Evolutionary conservation across 2,113 vertebrate genomes (phyloP).

Genomic region (Muscicapa adusta): DNA sequence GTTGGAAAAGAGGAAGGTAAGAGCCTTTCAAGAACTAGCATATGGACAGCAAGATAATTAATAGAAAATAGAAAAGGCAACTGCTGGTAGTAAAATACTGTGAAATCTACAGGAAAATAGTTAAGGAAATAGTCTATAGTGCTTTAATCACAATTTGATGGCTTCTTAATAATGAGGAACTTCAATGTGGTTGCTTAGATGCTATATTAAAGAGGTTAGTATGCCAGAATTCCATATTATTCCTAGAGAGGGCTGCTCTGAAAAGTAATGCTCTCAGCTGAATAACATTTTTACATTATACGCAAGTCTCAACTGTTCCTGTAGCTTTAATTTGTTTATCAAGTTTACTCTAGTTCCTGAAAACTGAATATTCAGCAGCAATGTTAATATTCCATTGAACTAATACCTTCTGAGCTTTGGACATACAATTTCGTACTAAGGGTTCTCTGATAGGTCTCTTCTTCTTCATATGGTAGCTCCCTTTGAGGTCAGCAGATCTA

Average conservation of each 20-base stretch:
- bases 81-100: conserved; percentile 39
- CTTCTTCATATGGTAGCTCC: neutral
- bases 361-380: neutral
- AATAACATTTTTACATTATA: neutral
- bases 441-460: neutral
- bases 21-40: conserved; percentile 28
- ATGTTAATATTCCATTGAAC: neutral
- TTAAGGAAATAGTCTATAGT: conserved; percentile 24
- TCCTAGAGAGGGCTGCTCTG: neutral
- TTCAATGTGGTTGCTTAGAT: neutral
- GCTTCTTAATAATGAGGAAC: conserved; percentile 11
- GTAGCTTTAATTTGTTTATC: neutral
- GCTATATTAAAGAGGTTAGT: neutral
- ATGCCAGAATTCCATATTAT: neutral
- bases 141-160: conserved; percentile 40
- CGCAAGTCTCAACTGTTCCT: neutral
- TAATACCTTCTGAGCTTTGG: neutral
- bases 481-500: neutral
- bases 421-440: neutral
- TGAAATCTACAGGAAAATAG: conserved; percentile 42
- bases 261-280: neutral
- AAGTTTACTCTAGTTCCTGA: neutral
- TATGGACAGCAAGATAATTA: conserved; percentile 39
- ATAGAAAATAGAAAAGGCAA: conserved; percentile 21
- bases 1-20: conserved; percentile 33